Conservation (phyloP, 1,140 invertebrate genomes). For the Drosophila hydei region DNA sequence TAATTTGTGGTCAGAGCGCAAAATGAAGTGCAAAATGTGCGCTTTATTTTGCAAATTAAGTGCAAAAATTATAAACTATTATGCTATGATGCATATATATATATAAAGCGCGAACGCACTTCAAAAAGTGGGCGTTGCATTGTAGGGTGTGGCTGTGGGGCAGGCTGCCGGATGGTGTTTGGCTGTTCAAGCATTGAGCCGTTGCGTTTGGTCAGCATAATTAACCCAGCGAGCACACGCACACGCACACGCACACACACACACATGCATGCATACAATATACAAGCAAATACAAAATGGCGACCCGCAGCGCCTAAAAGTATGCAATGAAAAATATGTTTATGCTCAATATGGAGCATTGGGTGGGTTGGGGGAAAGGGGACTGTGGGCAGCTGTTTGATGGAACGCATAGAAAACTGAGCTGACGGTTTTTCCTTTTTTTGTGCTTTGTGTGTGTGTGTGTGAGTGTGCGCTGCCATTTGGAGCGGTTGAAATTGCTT, state of each 20-base stretch:
- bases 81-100: conserved; percentile 31
- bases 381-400: not conserved
- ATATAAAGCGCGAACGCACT: not conserved
- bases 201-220: conserved; percentile 70
- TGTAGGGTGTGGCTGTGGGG: conserved; percentile 36
- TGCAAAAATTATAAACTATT: conserved; percentile 79
- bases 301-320: conserved; percentile 50
- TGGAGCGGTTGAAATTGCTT: conserved; percentile 72
- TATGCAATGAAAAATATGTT: conserved; percentile 64
- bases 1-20: conserved; percentile 76
- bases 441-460: conserved; percentile 23
- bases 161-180: not conserved
- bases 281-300: conserved; percentile 51
- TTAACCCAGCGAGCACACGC: conserved; percentile 55
- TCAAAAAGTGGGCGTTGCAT: not conserved
- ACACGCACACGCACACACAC: conserved; percentile 20
- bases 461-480: conserved; percentile 53
- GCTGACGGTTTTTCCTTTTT: conserved; percentile 7
- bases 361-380: not conserved
- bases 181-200: conserved; percentile 50
- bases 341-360: conserved; percentile 14
- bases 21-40: conserved; percentile 76
- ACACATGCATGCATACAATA: conserved; percentile 31
- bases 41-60: conserved; percentile 72
- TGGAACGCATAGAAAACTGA: conserved; percentile 42